phyloP scores from a whole-genome alignment of 2,113 vertebrate species.

The Hippocampus zosterae region DNA sequence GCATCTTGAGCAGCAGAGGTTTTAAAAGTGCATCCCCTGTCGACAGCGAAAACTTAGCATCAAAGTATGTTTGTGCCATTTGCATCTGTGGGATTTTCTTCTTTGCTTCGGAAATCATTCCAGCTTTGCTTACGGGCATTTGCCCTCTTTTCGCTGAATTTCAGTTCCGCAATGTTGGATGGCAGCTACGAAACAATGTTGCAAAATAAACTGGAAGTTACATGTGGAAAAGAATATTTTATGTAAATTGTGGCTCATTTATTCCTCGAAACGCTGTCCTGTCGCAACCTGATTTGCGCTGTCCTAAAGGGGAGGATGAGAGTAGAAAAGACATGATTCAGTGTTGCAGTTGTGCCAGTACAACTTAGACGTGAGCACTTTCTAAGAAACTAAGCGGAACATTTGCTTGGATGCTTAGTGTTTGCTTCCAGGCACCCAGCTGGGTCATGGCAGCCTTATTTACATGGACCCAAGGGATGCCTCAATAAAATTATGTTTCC shows the following conservation, averaged over 20 bases:
- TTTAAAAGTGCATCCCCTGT: constrained; percentile 80
- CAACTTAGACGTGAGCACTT: neutral
- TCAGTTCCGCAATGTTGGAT: neutral
- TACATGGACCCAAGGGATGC: neutral
- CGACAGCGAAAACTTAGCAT: constrained; percentile 12
- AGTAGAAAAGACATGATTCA: constrained; percentile 16
- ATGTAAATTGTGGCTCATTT: constrained; percentile 18
- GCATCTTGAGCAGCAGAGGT: constrained; percentile 75
- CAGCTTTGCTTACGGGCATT: constrained; percentile 1
- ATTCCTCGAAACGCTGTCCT: constrained; percentile 7
- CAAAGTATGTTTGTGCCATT: neutral
- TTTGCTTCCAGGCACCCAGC: neutral
- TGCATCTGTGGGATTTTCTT: constrained; percentile 7
- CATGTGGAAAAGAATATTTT: neutral
- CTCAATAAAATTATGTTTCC: neutral
- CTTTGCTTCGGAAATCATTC: neutral
- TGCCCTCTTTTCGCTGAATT: neutral
- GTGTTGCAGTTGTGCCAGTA: constrained; percentile 1
- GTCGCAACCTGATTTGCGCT: neutral
- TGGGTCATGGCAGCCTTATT: neutral
- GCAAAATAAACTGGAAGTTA: neutral
- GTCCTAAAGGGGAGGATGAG: constrained; percentile 8
- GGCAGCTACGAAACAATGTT: neutral
- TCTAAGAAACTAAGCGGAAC: constrained; percentile 1
- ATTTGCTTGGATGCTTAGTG: constrained; percentile 1